phyloP scores from a whole-genome alignment of 2,888 invertebrate genomes.

The Campoplex nolae region DNA sequence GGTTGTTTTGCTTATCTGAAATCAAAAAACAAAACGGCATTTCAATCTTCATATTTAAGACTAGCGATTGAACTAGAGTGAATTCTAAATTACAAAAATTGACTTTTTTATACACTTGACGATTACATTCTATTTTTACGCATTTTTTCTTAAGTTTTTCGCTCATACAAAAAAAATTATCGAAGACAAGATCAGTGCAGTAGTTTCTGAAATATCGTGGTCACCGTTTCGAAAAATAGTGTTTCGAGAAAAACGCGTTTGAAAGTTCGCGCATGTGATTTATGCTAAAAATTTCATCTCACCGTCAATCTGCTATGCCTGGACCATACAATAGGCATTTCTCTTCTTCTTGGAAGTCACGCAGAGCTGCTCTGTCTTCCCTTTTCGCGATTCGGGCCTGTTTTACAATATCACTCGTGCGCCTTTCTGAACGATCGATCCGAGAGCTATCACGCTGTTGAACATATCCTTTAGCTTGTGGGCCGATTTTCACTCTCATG shows the following conservation, averaged over 20 bases:
- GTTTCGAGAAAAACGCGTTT: too few species aligned
- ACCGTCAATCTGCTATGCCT: constrained; percentile 6
- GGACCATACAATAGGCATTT: too few species aligned
- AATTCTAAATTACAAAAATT: constrained; percentile 18
- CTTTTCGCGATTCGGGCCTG: constrained; percentile 9
- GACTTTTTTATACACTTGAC: not conserved
- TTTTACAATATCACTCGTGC: constrained; percentile 25
- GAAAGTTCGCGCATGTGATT: too few species aligned
- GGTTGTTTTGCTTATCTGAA: constrained; percentile 54
- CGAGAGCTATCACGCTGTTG: constrained; percentile 10
- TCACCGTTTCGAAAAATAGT: too few species aligned
- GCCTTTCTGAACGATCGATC: constrained; percentile 23
- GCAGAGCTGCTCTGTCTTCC: not conserved
- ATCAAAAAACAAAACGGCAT: constrained; percentile 48
- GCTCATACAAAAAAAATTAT: too few species aligned
- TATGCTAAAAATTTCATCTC: constrained; percentile 29
- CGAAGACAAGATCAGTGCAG: too few species aligned
- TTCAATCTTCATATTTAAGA: not conserved
- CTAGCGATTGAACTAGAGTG: constrained; percentile 22
- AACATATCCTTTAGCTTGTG: too few species aligned
- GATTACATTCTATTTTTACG: too few species aligned
- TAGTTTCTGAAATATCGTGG: too few species aligned
- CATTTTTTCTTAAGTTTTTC: too few species aligned
- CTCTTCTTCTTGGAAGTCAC: constrained; percentile 22
- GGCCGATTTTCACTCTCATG: too few species aligned